Percentiles rank a stretch among this genome's conserved stretches.
phyloP scores from a whole-genome alignment of 2,797 vertebrate species.

The Nannoperca australis region DNA sequence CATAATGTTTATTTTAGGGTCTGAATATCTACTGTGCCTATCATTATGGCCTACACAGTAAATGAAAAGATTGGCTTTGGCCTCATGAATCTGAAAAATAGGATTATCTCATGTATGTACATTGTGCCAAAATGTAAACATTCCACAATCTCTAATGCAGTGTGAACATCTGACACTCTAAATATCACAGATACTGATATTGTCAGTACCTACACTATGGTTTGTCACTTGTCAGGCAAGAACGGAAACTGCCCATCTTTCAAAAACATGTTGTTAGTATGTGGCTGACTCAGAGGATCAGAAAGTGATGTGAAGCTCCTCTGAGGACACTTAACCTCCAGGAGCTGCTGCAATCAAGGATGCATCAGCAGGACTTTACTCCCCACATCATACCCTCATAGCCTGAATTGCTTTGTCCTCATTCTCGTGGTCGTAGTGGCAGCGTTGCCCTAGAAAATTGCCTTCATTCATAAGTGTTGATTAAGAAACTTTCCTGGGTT shows the following conservation, averaged over 20 bases:
- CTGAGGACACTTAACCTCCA: constrained; percentile 41
- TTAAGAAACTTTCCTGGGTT: constrained; percentile 27
- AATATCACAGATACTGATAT: background rate
- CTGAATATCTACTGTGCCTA: background rate
- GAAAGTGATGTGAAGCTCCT: constrained; percentile 24
- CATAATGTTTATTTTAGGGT: constrained; percentile 38
- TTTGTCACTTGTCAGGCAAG: constrained; percentile 5
- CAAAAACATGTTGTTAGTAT: constrained; percentile 26
- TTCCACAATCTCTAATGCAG: background rate
- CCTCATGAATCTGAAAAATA: background rate
- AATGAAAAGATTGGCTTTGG: background rate
- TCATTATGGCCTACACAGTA: background rate
- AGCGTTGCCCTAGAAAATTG: constrained; percentile 15
- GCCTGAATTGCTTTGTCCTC: constrained; percentile 42
- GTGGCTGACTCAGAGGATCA: constrained; percentile 44
- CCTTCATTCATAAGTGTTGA: constrained; percentile 24
- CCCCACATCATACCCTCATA: constrained; percentile 17
- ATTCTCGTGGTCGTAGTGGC: constrained; percentile 18
- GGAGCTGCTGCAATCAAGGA: constrained; percentile 36
- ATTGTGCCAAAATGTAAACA: background rate
- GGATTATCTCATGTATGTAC: background rate
- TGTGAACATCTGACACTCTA: background rate
- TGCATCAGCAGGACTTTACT: constrained; percentile 21
- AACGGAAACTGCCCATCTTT: constrained; percentile 16
- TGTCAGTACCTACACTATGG: background rate